Conservation (phyloP, 2,888 invertebrate genomes). For the Stomorhina lunata region DNA sequence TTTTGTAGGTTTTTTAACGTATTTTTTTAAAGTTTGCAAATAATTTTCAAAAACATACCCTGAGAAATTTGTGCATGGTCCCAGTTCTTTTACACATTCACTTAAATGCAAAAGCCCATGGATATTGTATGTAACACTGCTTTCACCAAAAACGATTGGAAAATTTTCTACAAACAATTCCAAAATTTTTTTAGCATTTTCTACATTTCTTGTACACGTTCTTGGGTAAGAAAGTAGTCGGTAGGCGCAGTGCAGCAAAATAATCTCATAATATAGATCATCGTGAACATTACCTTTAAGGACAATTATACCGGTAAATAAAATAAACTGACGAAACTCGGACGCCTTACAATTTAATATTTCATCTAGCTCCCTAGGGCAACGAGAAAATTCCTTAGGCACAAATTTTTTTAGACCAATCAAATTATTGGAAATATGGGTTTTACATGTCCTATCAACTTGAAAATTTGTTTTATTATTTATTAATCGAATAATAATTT, state of each 20-base stretch:
- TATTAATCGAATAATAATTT: no score
- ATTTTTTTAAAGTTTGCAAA: slow-evolving; percentile 22
- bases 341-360: slow-evolving; percentile 29
- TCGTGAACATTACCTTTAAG: no score
- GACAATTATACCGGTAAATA: no score
- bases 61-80: slow-evolving; percentile 19
- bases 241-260: not conserved
- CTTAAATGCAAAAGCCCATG: slow-evolving; percentile 35
- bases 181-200: not conserved
- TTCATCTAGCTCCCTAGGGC: slow-evolving; percentile 14
- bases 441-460: not conserved
- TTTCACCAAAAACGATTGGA: slow-evolving; percentile 26
- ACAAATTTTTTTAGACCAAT: not conserved
- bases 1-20: slow-evolving; percentile 11
- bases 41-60: slow-evolving; percentile 14
- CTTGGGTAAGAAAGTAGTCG: not conserved
- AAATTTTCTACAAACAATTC: slow-evolving; percentile 16
- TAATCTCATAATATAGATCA: no score
- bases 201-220: slow-evolving; percentile 18
- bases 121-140: slow-evolving; percentile 8
- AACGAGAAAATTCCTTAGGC: no score
- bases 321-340: no score
- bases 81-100: not conserved
- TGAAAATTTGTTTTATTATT: slow-evolving; percentile 23
- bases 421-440: slow-evolving; percentile 1